phyloP scores from a whole-genome alignment of 2,888 invertebrate genomes.

The Himalopsyche kuldschensis region DNA sequence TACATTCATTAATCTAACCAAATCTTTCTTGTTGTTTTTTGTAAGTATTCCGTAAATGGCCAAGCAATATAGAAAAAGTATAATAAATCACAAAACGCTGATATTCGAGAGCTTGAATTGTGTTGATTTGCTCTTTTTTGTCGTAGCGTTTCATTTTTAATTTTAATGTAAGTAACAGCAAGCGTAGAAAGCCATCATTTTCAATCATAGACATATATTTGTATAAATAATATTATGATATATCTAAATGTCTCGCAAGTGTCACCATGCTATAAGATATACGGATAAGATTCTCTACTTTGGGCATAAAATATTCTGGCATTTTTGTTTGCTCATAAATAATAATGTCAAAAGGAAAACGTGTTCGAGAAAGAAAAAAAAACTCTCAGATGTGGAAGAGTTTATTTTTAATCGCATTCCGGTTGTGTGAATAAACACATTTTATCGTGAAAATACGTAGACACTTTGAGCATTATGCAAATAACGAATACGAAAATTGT shows the following conservation, averaged over 20 bases:
- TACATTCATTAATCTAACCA: too few relatives aligned
- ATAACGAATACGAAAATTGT: background rate
- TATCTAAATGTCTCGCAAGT: background rate
- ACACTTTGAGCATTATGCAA: background rate
- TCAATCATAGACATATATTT: background rate
- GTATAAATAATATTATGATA: background rate
- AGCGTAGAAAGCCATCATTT: background rate
- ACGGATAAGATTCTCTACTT: background rate
- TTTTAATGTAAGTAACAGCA: too few relatives aligned
- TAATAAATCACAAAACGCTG: too few relatives aligned
- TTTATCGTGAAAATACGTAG: background rate
- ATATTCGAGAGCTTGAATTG: too few relatives aligned
- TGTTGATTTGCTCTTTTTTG: too few relatives aligned
- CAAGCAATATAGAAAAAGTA: too few relatives aligned
- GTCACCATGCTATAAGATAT: background rate
- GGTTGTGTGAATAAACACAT: background rate
- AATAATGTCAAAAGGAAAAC: background rate
- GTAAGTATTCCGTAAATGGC: too few relatives aligned
- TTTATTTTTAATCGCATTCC: background rate
- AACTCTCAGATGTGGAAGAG: background rate
- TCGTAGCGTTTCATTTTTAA: too few relatives aligned
- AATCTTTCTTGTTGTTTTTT: too few relatives aligned
- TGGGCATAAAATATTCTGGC: background rate
- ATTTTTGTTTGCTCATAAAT: background rate
- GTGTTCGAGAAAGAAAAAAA: background rate